Base-by-base conservation (phyloP, 2,113 vertebrate genomes). In the Oncorhynchus clarkii region DNA sequence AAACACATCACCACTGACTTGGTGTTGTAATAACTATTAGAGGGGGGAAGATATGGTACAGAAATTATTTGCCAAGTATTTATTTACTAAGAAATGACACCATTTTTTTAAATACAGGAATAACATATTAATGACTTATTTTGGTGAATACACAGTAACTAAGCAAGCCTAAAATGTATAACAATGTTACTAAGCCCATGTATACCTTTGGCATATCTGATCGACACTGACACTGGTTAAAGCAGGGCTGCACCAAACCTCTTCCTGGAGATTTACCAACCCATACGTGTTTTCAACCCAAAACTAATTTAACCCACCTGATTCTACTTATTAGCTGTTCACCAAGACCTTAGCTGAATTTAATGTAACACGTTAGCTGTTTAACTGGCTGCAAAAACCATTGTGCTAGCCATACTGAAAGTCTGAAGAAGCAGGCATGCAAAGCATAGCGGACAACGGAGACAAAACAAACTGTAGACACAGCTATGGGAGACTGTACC, bases 1-100 rank as follows among this genome's bases (percentile, higher is more conserved):
- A 98, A 92, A 74, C 96, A 98, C 88, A 98, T 87, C 34, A 98
- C 93, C 80, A 98, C 97, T 0, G 97, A 99, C 29, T 92, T 96
- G 78, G 97, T 98, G 66, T 97, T 94, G 88, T 97, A 98, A 88
- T 93, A 98, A 80, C 96, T 98, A 89, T 75, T 70, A 70, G 18
- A 29, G 57, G 67, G 3, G 1, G 18, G 8, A 62, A 54, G 71
- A 16, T 8, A 62, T 62, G n/a, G 5, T 62, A 62, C n/a, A 62
- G 31, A 4, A 70, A 65, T 76, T 62, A 22, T 24, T 62, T 57
- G 4, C 59, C 7, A 62, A 16, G 59, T 62, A 22, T 62, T 62
- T 62, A n/a, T 22, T 64, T 22, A 64, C 12, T 11, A n/a, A 22
- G 60, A n/a, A 64, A 64, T 14, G 1, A 16, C n/a, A 64, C 24